Evolutionary conservation across 2,888 invertebrate genomes (phyloP).

Genomic region (Lymantria dispar): DNA sequence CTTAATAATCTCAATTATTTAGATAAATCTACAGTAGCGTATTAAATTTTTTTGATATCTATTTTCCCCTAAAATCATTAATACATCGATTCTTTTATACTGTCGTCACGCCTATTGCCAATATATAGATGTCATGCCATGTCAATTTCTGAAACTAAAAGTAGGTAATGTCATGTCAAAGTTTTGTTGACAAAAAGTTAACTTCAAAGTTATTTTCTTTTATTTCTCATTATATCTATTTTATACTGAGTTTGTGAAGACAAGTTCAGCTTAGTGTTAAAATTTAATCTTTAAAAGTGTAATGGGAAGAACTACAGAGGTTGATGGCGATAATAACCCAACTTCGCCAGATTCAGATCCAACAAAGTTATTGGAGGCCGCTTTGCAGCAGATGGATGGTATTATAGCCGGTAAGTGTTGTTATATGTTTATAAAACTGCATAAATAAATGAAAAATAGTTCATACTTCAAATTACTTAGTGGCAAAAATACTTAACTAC

Average conservation of each 20-base stretch:
- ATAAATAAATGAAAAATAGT: background rate
- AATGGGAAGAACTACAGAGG: constrained; percentile 74
- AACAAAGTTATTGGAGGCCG: constrained; percentile 92
- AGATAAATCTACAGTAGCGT: too few relatives aligned
- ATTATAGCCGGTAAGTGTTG: constrained; percentile 88
- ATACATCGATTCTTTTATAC: too few relatives aligned
- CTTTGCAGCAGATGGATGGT: constrained; percentile 94
- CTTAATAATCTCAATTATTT: too few relatives aligned
- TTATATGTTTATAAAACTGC: background rate
- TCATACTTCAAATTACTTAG: background rate
- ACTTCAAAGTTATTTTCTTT: constrained; percentile 37
- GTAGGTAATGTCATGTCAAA: constrained; percentile 32
- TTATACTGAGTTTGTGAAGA: constrained; percentile 7
- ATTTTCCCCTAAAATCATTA: too few relatives aligned
- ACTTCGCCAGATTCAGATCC: constrained; percentile 89
- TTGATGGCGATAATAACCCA: constrained; percentile 78
- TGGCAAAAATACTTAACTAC: background rate
- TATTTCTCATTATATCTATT: background rate
- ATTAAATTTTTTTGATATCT: too few relatives aligned
- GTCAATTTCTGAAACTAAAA: background rate
- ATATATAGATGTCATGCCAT: background rate
- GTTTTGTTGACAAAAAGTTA: constrained; percentile 69
- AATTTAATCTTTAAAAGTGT: constrained; percentile 35
- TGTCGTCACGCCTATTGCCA: too few relatives aligned
- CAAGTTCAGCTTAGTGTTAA: constrained; percentile 1